Evolutionary conservation across 2,113 vertebrate genomes (phyloP).

Genomic region (Peucedramus taeniatus): DNA sequence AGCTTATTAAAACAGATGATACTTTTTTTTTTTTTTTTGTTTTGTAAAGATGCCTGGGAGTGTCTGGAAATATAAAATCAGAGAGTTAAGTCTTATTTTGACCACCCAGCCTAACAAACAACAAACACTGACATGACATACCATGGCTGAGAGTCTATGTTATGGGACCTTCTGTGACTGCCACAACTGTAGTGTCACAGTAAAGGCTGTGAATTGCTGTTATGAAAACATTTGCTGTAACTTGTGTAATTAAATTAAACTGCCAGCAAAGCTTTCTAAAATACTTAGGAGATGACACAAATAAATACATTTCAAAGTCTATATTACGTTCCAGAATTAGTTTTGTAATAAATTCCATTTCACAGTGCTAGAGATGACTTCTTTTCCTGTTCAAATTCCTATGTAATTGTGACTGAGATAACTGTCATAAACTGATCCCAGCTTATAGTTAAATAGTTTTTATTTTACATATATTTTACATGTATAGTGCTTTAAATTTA

Average conservation of each 20-base stretch:
- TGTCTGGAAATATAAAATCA: constrained; percentile 64
- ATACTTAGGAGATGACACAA: constrained; percentile 58
- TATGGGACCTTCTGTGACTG: constrained; percentile 68
- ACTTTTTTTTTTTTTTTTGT: constrained; percentile 68
- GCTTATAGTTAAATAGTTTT: neutral
- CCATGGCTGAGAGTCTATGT: constrained; percentile 46
- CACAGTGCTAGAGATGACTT: neutral
- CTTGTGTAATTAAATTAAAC: constrained; percentile 80
- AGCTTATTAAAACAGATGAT: constrained; percentile 82
- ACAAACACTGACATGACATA: constrained; percentile 62
- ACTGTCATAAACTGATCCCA: neutral
- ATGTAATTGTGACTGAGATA: neutral
- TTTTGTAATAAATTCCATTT: neutral
- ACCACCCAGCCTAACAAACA: constrained; percentile 61
- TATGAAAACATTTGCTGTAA: constrained; percentile 82
- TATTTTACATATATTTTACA: neutral
- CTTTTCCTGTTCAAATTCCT: constrained; percentile 8
- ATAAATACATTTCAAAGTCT: constrained; percentile 65
- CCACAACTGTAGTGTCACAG: constrained; percentile 72
- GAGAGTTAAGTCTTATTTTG: constrained; percentile 64
- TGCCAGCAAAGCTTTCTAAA: constrained; percentile 74
- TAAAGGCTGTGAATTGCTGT: constrained; percentile 78
- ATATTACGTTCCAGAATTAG: neutral
- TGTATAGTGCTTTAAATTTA: neutral
- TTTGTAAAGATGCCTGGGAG: constrained; percentile 54